Evolutionary conservation across 2,797 vertebrate species (phyloP).

Genomic region (Molossus molossus): DNA sequence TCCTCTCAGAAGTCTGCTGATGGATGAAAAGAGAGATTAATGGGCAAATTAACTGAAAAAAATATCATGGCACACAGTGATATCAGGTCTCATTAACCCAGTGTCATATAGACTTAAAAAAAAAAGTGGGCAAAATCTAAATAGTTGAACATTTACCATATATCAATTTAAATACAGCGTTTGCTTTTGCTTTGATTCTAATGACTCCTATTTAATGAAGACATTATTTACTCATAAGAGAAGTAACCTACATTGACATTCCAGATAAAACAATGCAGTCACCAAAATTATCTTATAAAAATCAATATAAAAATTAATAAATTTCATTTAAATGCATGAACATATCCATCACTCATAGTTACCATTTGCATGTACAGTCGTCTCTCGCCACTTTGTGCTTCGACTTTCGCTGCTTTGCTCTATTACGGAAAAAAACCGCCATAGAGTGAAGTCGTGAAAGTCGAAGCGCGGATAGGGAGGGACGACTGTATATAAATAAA

Average conservation of each 20-base stretch:
- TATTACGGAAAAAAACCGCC: too few species aligned
- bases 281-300: conserved; percentile 18
- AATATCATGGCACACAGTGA: not conserved
- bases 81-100: not conserved
- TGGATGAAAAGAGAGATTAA: conserved; percentile 5
- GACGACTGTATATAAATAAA: too few species aligned
- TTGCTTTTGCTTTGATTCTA: conserved; percentile 58
- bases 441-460: too few species aligned
- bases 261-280: not conserved
- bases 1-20: conserved; percentile 24
- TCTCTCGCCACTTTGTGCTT: too few species aligned
- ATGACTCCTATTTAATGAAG: conserved; percentile 60
- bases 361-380: not conserved
- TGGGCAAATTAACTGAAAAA: conserved; percentile 10
- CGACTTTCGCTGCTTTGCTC: too few species aligned
- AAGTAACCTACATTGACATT: not conserved
- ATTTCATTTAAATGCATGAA: conserved; percentile 12
- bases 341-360: not conserved
- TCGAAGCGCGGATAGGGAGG: too few species aligned
- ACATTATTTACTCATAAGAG: conserved; percentile 13
- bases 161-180: not conserved
- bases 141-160: not conserved
- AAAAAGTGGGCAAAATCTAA: conserved; percentile 18
- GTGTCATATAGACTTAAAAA: not conserved
- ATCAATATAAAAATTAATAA: not conserved